Evolutionary conservation across 1,140 invertebrate species (phyloP), one percentile per base, ranked within the genome.

Genomic region (Bombus huntii): DNA sequence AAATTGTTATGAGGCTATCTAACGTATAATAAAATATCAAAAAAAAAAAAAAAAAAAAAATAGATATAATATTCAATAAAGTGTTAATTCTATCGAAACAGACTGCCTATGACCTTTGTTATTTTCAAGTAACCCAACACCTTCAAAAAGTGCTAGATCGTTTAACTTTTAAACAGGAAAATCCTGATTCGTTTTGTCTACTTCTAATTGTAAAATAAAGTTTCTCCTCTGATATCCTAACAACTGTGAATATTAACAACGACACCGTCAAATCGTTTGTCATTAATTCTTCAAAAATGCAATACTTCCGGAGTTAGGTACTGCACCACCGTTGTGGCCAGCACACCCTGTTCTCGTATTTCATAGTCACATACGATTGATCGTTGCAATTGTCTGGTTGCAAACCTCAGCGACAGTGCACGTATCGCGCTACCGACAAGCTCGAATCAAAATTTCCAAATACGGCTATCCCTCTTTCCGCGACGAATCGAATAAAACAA

Each of bases 331-430:
- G 73, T 34, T 75, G 42, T 28, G 28, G 22, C n/a, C 42, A 25
- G 22, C 9, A 9, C n/a, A 74, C 22, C 47, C 70, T 15, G 22
- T 25, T 53, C 73, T 75, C 73, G 73, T 75, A 75, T 75, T 75
- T 75, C 73, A 75, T 31, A 75, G 73, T 75, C 73, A 75, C 18
- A 31, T 34, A 75, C 44, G 73, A 75, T 75, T 57, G 73, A 75
- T 57, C 73, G 73, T 75, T 34, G 42, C 73, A 53, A 75, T 34
- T 74, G 72, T 74, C 72, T 53, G 72, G 72, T 74, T 53, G 73
- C 72, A 47, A 22, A 74, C 72, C 72, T 47, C 72, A 53, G 72
- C 42, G 72, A 74, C 72, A 47, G n/a, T 47, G 42, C 72, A 22
- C 72, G 18, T 42, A 72, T 72, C 71, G 42, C 28, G 39, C 25